Percentiles rank a stretch among this genome's conserved stretches.
Evolutionary conservation across 2,888 invertebrate species (phyloP).

Genomic region (Aelia acuminata): DNA sequence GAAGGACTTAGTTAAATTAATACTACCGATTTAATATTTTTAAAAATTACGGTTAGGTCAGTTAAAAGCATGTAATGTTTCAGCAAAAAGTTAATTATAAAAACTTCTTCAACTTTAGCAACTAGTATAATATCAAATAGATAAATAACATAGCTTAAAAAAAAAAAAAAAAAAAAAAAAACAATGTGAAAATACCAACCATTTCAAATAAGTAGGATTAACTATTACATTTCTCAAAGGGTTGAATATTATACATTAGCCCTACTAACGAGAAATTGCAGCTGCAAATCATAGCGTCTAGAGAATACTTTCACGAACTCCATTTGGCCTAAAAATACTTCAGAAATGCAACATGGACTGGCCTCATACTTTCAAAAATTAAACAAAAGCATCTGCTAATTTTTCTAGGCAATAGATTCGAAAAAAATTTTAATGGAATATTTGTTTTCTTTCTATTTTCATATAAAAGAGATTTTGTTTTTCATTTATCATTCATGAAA

Average conservation of each 20-base stretch:
- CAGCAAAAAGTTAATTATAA: background rate
- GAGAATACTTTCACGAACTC: conserved; percentile 11
- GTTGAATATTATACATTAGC: background rate
- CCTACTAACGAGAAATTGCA: background rate
- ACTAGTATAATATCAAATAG: background rate
- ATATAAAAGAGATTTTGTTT: too few species aligned
- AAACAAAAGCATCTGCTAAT: too few species aligned
- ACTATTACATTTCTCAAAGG: background rate
- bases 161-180: background rate
- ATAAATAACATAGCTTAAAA: background rate
- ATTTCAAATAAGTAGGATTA: background rate
- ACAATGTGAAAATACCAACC: background rate
- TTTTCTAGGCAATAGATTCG: too few species aligned
- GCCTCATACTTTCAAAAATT: too few species aligned
- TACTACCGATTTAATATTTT: too few species aligned
- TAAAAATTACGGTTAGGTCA: too few species aligned
- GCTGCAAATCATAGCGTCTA: conserved; percentile 20
- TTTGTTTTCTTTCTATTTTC: too few species aligned
- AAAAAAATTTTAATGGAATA: too few species aligned
- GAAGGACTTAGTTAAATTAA: too few species aligned
- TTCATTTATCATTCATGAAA: too few species aligned
- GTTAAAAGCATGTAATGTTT: too few species aligned
- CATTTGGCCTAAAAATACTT: conserved; percentile 11
- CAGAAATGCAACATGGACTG: background rate
- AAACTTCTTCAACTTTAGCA: too few species aligned